Evolutionary conservation across 1,140 invertebrate genomes (phyloP).

Genomic region (Tribolium madens): DNA sequence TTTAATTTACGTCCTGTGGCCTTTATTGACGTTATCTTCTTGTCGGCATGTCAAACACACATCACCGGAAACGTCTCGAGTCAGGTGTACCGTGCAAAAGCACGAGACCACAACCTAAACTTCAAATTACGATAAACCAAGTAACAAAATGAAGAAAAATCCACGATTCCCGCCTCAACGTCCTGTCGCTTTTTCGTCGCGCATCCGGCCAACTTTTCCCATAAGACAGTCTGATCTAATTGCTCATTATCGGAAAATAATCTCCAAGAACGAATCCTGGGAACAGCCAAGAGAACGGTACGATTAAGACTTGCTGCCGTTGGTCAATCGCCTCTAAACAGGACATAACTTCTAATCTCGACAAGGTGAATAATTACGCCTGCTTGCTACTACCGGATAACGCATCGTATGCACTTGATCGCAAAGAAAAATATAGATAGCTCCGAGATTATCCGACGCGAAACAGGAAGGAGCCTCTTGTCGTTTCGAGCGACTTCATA

Average conservation of each 20-base stretch:
- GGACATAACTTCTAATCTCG: slow-evolving; percentile 25
- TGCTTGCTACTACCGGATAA: slow-evolving; percentile 20
- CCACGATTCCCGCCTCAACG: background rate
- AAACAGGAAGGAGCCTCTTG: slow-evolving; percentile 19
- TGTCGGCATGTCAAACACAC: background rate
- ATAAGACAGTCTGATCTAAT: background rate
- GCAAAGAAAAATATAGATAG: slow-evolving; percentile 6
- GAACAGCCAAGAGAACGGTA: slow-evolving; percentile 11
- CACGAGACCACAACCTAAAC: background rate
- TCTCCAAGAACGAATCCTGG: slow-evolving; percentile 5
- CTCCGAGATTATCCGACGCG: slow-evolving; percentile 18
- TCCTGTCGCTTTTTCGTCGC: background rate
- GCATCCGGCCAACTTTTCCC: background rate
- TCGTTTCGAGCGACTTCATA: background rate
- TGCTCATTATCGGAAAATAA: background rate
- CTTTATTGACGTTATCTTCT: background rate
- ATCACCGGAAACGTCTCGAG: background rate
- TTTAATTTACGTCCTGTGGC: background rate
- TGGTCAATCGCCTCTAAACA: slow-evolving; percentile 33
- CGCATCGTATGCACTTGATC: background rate
- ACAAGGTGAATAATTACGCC: slow-evolving; percentile 31
- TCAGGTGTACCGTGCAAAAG: background rate
- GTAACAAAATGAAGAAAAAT: background rate
- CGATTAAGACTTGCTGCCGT: background rate
- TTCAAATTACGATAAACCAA: background rate